phyloP scores from a whole-genome alignment of 2,113 vertebrate genomes.

The Brachypodius melanocephalos region DNA sequence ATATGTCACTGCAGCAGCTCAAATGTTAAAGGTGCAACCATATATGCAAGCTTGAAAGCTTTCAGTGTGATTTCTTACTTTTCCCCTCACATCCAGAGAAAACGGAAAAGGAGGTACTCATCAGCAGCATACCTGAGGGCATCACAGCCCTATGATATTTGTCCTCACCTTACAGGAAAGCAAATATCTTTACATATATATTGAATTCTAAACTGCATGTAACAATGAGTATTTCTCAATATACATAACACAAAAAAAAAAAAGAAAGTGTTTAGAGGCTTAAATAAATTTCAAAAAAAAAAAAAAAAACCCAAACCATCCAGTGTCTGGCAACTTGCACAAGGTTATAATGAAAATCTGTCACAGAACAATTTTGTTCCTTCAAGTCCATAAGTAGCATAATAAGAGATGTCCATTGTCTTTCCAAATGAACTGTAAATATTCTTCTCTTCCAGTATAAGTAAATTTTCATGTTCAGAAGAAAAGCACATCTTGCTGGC shows the following conservation, averaged over 20 bases:
- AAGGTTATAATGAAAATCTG: neutral
- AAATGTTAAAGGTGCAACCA: neutral
- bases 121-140: neutral
- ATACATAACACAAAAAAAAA: neutral
- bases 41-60: neutral
- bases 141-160: neutral
- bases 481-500: neutral
- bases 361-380: neutral
- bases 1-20: neutral
- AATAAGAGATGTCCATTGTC: neutral
- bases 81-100: neutral
- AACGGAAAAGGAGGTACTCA: neutral
- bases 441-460: neutral
- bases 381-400: neutral
- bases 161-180: neutral
- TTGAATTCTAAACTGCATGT: neutral
- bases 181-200: neutral
- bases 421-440: neutral
- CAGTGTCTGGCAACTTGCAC: neutral
- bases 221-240: neutral
- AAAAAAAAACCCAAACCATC: fast-evolving
- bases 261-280: neutral
- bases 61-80: neutral
- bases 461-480: neutral
- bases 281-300: neutral